phyloP scores from a whole-genome alignment of 2,113 vertebrate genomes.

The Etheostoma spectabile region DNA sequence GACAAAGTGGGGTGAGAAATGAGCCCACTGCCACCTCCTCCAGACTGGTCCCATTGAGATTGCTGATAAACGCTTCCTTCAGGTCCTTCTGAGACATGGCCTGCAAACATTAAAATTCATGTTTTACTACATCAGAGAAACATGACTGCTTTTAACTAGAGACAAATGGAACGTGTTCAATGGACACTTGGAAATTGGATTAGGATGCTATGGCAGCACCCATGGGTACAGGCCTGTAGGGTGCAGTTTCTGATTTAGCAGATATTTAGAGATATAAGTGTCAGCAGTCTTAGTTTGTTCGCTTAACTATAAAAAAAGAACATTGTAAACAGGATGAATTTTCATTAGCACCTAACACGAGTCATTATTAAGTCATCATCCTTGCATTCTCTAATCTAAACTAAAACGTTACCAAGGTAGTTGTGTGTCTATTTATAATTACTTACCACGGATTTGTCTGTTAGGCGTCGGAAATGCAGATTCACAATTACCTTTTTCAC shows the following conservation, averaged over 20 bases:
- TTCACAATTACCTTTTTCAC: conserved; percentile 34
- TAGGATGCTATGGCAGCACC: neutral
- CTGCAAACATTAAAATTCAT: conserved; percentile 63
- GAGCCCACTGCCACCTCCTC: conserved; percentile 88
- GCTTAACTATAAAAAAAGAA: too few relatives aligned
- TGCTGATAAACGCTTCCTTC: conserved; percentile 93
- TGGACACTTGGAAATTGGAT: neutral
- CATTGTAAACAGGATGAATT: neutral
- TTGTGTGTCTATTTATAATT: neutral
- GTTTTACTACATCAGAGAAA: neutral
- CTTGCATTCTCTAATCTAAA: neutral
- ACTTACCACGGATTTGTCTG: conserved; percentile 24
- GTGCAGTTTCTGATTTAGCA: neutral
- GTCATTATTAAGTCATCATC: neutral
- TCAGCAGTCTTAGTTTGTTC: neutral
- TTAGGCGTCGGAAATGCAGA: neutral
- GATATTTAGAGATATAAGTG: neutral
- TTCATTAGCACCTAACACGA: neutral
- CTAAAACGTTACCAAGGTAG: neutral
- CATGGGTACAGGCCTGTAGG: neutral
- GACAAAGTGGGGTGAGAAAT: conserved; percentile 86
- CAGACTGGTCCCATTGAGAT: conserved; percentile 92
- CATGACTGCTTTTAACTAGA: neutral
- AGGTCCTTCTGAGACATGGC: conserved; percentile 88
- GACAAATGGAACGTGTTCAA: neutral